Conservation (phyloP, 2,888 invertebrate genomes). For the Seira sanloemensis region DNA sequence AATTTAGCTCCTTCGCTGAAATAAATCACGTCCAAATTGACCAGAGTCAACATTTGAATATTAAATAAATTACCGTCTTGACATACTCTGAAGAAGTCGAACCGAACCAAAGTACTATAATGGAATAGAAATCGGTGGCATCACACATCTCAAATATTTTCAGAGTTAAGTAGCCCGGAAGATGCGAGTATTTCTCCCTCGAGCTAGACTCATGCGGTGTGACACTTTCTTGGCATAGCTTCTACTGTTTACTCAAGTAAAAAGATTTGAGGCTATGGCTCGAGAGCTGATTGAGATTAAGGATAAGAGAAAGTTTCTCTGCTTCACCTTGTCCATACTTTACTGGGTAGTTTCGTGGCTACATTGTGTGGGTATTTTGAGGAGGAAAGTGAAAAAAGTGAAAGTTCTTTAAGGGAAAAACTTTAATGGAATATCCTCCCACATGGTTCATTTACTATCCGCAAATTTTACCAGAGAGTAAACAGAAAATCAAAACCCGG, state of each 20-base stretch:
- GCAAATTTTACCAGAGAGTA: constrained; percentile 37
- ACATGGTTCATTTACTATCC: constrained; percentile 58
- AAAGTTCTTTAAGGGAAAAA: background rate
- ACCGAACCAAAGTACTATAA: too few relatives aligned
- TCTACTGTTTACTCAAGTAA: background rate
- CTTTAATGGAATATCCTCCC: background rate
- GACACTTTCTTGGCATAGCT: background rate
- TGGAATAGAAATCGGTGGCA: too few relatives aligned
- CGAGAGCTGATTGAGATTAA: background rate
- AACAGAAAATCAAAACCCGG: too few relatives aligned
- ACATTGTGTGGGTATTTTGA: background rate
- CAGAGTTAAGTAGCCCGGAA: background rate
- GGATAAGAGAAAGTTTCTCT: background rate
- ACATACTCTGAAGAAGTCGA: too few relatives aligned
- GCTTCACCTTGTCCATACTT: background rate
- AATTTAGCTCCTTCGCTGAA: too few relatives aligned
- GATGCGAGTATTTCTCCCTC: background rate
- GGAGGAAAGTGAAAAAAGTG: background rate
- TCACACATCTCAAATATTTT: too few relatives aligned
- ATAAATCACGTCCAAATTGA: too few relatives aligned
- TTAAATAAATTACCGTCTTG: too few relatives aligned
- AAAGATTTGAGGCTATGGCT: background rate
- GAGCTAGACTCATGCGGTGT: background rate
- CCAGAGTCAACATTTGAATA: too few relatives aligned
- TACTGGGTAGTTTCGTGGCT: background rate